Conservation (phyloP, 1,140 invertebrate genomes). For the Mercenaria mercenaria region DNA sequence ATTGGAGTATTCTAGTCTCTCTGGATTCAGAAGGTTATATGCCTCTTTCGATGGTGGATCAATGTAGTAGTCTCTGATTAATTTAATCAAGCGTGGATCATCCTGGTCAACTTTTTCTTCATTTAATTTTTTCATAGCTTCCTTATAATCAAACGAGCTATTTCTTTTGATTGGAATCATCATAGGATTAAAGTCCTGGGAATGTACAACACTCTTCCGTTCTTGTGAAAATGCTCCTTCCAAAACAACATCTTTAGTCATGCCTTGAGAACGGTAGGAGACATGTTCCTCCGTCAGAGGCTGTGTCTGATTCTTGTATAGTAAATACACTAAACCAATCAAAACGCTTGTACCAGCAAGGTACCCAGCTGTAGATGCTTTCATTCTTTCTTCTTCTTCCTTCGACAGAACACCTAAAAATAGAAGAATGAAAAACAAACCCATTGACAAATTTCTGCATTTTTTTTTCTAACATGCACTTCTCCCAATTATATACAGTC, state of each 20-base stretch:
- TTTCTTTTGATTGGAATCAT: constrained; percentile 24
- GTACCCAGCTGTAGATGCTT: background rate
- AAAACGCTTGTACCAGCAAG: background rate
- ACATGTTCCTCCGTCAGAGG: background rate
- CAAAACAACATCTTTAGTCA: background rate
- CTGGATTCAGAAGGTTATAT: constrained; percentile 53
- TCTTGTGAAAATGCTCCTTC: background rate
- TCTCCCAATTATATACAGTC: too few species aligned
- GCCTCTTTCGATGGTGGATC: constrained; percentile 59
- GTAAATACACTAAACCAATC: constrained; percentile 1
- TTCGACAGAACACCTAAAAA: background rate
- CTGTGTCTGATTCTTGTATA: constrained; percentile 44
- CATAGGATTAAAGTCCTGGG: constrained; percentile 37
- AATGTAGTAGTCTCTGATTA: constrained; percentile 68
- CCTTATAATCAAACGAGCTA: constrained; percentile 59
- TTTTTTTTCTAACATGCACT: too few species aligned
- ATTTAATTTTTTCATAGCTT: constrained; percentile 59
- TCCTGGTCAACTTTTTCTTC: constrained; percentile 38
- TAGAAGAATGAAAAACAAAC: too few species aligned
- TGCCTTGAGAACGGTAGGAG: background rate
- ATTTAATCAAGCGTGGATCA: constrained; percentile 57
- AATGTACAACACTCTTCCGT: constrained; percentile 16
- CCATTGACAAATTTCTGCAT: too few species aligned
- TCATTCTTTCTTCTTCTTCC: background rate
- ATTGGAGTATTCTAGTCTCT: constrained; percentile 68